Base-by-base conservation (phyloP, 2,113 vertebrate genomes). In the Otocyon megalotis region DNA sequence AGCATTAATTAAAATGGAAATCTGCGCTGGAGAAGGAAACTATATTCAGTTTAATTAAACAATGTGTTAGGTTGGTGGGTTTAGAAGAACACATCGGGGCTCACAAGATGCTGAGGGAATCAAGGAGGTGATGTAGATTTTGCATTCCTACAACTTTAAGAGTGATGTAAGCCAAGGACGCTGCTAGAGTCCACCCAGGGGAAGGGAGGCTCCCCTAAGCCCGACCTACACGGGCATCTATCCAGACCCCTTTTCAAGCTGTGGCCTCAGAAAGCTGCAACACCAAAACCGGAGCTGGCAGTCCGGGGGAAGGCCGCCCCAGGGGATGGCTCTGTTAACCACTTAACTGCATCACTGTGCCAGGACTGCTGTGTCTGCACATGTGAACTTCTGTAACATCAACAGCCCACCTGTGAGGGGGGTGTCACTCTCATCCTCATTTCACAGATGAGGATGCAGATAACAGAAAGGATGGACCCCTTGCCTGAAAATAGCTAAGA, bases 291-390 rank as follows among this genome's bases (percentile, higher is more conserved):
- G 5, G n/a, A 10, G 60, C 16, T 14, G 28, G 3, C 60, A 5
- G 8, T 6, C 30, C 17, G 2, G 15, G 14, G 5, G 37, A 43
- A 8, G 26, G 43, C 8, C 43, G 5, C 53, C 72, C 15, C 4
- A 8, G 2, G 3, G 35, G 24, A 19, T 1, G 26, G 15, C 17
- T 9, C 2, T 11, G 35, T 48, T 48, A 83, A 37, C 60, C 48
- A 26, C 11, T n/a, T 13, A 8, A 8, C 20, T 19, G 35, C 89
- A 26, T 32, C 32, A 6, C 4, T 0, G 4, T 5, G 2, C 26
- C 54, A 24, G 24, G 2, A 24, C 10, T 8, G 2, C 22, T n/a
- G 24, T 4, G 0, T 17, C 50, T 48, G 19, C 20, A 3, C 2
- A 30, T 9, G 22, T n/a, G 28, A 48, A 37, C 56, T 80, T n/a